Evolutionary conservation across 2,113 vertebrate genomes (phyloP), one percentile per base, ranked within the genome.

Genomic region (Toxotes jaculatrix): DNA sequence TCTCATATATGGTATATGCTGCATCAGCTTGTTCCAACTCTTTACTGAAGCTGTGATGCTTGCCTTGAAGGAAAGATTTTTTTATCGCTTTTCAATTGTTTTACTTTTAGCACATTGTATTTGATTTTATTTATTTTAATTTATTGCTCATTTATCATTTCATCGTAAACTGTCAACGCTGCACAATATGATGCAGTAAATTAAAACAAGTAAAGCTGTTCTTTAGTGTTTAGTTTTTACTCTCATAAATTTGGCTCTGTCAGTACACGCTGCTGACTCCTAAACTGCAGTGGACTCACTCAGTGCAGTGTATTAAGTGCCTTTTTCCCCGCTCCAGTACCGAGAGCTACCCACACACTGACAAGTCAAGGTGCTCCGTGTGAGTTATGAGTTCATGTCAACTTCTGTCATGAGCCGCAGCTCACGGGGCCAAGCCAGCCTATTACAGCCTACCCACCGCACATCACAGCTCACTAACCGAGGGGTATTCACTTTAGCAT

Each of bases 331-430:
- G 17, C 66, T 89, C 59, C 21, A 79, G 53, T 23, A 76, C 81
- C 16, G 21, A 77, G 36, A 74, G 45, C 80, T 56, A 51, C 16
- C 79, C 86, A 80, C 86, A 88, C 67, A 82, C 86, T 80, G 89
- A 90, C 77, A 90, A 47, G 77, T 87, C 78, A 82, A 87, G 71
- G 84, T 88, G 77, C 77, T 85, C 67, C 7, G 16, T n/a, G 51
- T 89, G 87, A 84, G 81, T 87, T 83, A 88, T 72, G 71, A 88
- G 78, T 79, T 84, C 79, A 82, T 53, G 86, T 88, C 86, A 85
- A 61, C 67, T 59, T 86, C 73, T 65, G 83, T 83, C 71, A 77
- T 72, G 55, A 80, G 80, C 80, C 85, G 31, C 61, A 74, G 85
- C 59, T 76, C 76, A 49, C 2, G 13, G 17, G 80, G 65, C 82